Base-by-base conservation (phyloP, 2,113 vertebrate species). In the Prochilodus magdalenae region DNA sequence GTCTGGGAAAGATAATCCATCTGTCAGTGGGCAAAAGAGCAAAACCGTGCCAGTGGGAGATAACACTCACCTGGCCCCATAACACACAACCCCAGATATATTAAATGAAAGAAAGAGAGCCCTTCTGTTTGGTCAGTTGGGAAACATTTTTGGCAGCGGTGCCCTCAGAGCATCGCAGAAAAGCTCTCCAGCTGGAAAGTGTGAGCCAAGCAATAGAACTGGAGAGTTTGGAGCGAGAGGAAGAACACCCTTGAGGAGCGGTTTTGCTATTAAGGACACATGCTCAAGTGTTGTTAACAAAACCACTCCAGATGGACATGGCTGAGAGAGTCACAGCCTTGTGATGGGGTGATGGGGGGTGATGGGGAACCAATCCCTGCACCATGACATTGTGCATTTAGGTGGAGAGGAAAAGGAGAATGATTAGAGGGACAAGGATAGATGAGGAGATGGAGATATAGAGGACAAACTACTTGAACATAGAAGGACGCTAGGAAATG, bases 21-120 rank as follows among this genome's bases (percentile, higher is more conserved):
- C 83, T 47, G 29, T 69, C 16, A 79, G 76, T 80, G 85, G 85
- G 86, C 87, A 76, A 73, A n/a, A 16, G 27, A 26, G 85, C 79
- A 87, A 63, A 26, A 15, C 77, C 67, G 69, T 84, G 86, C 87
- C 83, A 76, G 79, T 33, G 83, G 78, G 62, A n/a, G 88, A 91
- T 92, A 91, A 88, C 55, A 44, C 29, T 67, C 30, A 22, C 33
- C 18, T 67, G 1, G 6, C 8, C 36, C 33, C n/a, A 40, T 4
- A 67, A 36, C 29, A 67, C 60, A 62, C 62, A 63, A 29, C 90
- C 81, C 62, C 27, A 77, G 72, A 78, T n/a, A n/a, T n/a, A n/a
- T n/a, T n/a, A 49, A 57, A 44, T 83, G 74, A 36, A 36, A 36
- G 36, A 55, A 29, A 69, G n/a, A 62, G 76, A 51, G 62, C 51